Base-by-base conservation (phyloP, 1,140 invertebrate species). In the Penaeus japonicus region DNA sequence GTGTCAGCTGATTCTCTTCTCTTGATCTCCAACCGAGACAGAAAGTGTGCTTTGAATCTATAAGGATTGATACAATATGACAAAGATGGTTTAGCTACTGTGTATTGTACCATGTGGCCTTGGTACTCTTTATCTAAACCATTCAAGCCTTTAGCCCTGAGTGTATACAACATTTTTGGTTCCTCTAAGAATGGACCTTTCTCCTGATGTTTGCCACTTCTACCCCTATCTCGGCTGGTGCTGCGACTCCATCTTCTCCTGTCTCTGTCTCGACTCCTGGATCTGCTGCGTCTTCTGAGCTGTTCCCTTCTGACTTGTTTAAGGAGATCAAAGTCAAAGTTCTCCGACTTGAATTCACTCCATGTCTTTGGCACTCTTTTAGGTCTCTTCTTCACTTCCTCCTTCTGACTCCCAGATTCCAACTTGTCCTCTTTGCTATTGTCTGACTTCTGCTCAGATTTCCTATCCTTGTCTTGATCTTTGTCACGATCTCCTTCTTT, bases 331-430 rank as follows among this genome's bases (percentile, higher is more conserved):
- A 89, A 87, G 53, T 57, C 30, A 79, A 82, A 86, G 20, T 84
- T 87, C 5, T 87, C 57, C 10, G n/a, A 39, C n/a, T 85, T 87
- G 32, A 89, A 89, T 30, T 89, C 89, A 22, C 54, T 39, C 89
- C 89, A 89, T 17, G 70, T 62, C 39, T 78, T 75, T 4, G 89
- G 89, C 22, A 87, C 35, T 24, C 47, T 47, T 39, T 77, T 73
- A 4, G 65, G 59, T 39, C 30, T 55, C 35, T 84, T 82, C 39
- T 32, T 77, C 62, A 27, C 17, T 32, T 87, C 89, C 73, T 82
- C 85, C 54, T 82, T 77, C 30, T 62, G 17, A 22, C 22, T 47
- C 20, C 18, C 35, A 12, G 4, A 24, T 22, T 89, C 81, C 15
- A 5, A 24, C 57, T 89, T 84, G 65, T 84, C 70, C 17, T 73